A percentile compares a stretch with the other conserved stretches of the same genome.
These are phyloP conservation scores for Pteruthius melanotis DNA, from an alignment of 2,113 vertebrate genomes.

Conservation along the genomic window DNA sequence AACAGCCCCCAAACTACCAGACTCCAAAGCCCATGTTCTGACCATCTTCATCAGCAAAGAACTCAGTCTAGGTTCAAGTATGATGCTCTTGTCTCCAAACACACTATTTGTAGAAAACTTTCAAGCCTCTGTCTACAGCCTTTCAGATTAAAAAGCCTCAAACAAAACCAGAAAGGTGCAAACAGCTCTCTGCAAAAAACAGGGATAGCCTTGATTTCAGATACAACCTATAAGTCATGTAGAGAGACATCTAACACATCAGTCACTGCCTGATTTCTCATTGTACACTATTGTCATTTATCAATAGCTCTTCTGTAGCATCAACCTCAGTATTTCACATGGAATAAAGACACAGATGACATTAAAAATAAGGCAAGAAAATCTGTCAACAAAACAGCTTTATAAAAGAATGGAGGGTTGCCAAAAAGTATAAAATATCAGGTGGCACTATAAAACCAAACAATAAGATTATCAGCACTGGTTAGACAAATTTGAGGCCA, in stretches of 20 bases:
- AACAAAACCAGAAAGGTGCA: not conserved
- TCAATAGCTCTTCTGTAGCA: not conserved
- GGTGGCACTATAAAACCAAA: not conserved
- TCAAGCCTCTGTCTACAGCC: not conserved
- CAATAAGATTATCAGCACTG: not conserved
- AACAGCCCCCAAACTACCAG: not conserved
- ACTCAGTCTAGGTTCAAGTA: not conserved
- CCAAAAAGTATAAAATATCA: not conserved
- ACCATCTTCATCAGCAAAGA: not conserved
- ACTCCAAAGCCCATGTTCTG: not conserved
- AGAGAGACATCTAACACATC: not conserved
- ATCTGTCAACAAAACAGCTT: not conserved
- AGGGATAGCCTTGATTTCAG: not conserved
- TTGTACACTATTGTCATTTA: not conserved
- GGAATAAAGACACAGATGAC: not conserved
- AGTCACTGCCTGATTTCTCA: not conserved
- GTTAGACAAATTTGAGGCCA: not conserved
- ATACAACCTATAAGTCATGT: not conserved
- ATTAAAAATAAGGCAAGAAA: not conserved
- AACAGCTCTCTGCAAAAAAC: not conserved
- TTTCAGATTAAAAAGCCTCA: not conserved
- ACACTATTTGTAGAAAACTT: not conserved
- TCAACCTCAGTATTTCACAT: not conserved
- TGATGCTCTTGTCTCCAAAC: not conserved
- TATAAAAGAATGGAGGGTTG: not conserved